Percentiles rank a stretch among this genome's conserved stretches.
Evolutionary conservation across 2,113 vertebrate genomes (phyloP).

Genomic region (Picathartes gymnocephalus): DNA sequence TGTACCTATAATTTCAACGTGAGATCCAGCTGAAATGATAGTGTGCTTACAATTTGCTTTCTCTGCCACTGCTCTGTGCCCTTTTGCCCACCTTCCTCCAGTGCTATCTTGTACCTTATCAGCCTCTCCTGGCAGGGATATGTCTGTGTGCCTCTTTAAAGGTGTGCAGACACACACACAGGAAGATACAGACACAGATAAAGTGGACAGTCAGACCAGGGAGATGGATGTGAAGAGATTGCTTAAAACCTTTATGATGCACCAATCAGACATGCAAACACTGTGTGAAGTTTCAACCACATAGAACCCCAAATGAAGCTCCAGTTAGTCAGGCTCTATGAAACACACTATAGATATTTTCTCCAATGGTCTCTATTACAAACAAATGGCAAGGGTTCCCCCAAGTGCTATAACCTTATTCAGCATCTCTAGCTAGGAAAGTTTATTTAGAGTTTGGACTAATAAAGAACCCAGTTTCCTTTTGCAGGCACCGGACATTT

Average conservation of each 20-base stretch:
- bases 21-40: neutral
- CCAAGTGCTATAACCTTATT: neutral
- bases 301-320: neutral
- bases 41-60: neutral
- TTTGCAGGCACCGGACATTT: neutral
- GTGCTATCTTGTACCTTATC: neutral
- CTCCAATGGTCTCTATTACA: neutral
- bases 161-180: neutral
- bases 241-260: neutral
- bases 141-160: neutral
- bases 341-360: neutral
- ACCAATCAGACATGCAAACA: neutral
- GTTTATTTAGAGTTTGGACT: neutral
- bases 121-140: neutral
- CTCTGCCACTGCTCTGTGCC: neutral
- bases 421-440: neutral
- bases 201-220: neutral
- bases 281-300: neutral
- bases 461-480: neutral
- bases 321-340: neutral
- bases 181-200: neutral
- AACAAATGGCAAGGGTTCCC: neutral
- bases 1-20: neutral
- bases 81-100: neutral
- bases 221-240: fast-evolving